Base-by-base conservation (phyloP, 2,797 vertebrate species). In the Tachyglossus aculeatus region DNA sequence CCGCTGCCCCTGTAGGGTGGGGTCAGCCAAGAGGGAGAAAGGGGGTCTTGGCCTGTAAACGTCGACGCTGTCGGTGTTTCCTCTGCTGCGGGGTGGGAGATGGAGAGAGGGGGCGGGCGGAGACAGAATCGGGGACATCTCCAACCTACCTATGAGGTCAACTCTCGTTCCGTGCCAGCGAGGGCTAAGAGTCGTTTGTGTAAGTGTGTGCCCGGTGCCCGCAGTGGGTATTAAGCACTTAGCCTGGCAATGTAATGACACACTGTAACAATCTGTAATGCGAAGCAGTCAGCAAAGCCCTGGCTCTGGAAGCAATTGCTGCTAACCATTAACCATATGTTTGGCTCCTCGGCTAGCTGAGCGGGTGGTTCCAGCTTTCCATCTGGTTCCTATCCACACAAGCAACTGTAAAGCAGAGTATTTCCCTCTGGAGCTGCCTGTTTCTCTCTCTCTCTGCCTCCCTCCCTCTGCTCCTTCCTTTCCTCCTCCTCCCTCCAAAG, bases 351-450 rank as follows among this genome's bases (percentile, higher is more conserved):
- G 5, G 57, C 87, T 89, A 84, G 92, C 92, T 85, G 88, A 91
- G 88, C 85, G 89, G 92, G 91, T 94, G n/a, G 94, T 94, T 95
- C 93, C 94, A 94, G 92, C 71, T 50, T 73, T 88, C 93, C 95
- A 96, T 96, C 95, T 96, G 96, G 94, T 95, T 95, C 91, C 93
- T 89, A 95, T 96, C 94, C 93, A 89, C 89, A 90, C 80, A 90
- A 88, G 89, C 93, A 92, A 93, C 89, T 85, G 89, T 87, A 92
- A 90, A 91, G 91, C 86, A 86, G 81, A 90, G 80, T 88, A 88
- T 80, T 88, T 89, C 90, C 91, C 93, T 88, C 91, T 88, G 64
- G 62, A 87, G 87, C 88, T 85, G 80, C 18, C 45, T 5, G 48
- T 78, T 86, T 84, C 89, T 85, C 89, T 89, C 82, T 77, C 64